Base-by-base conservation (phyloP, 2,113 vertebrate species). In the Seriola quinqueradiata region DNA sequence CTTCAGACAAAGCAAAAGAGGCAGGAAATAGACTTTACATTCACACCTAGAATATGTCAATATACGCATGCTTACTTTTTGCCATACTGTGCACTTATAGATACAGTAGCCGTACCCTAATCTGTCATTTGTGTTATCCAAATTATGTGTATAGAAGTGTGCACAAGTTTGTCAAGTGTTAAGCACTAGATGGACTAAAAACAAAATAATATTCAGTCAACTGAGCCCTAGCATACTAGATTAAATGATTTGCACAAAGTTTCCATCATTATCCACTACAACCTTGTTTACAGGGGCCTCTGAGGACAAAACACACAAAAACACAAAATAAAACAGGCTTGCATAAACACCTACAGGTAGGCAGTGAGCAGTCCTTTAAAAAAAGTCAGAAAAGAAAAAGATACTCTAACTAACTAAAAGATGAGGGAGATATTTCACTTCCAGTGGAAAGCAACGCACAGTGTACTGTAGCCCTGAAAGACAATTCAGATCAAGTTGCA, bases 401-500 rank as follows among this genome's bases (percentile, higher is more conserved):
- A 80, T 46, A 57, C 64, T 68, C 28, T 1, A 19, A 28, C 28
- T 28, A 57, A 58, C 57, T 0, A 10, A 40, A 38, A 80, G 59
- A 70, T 19, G 12, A 8, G 25, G 32, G 50, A 75, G 68, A 83
- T 57, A 61, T 79, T 89, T 85, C 55, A 68, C 83, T 72, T 90
- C 80, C 75, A 87, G 75, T 77, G 80, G 78, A 88, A 87, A 92
- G 89, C 81, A 87, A 70, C 23, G 17, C 75, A 60, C 84, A 69
- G 88, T 74, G 79, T 75, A 84, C 89, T 81, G 89, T 79, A 84
- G 90, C 90, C 81, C 89, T 88, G 89, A 81, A 90, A 94, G 91
- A 95, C 94, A 94, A 93, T 93, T 92, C 89, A 66, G 95, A 94
- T 96, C 94, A 93, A 93, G 95, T 95, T 96, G 92, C 95, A 95